phyloP scores from a whole-genome alignment of 2,797 vertebrate species.

The Hippoglossus hippoglossus region DNA sequence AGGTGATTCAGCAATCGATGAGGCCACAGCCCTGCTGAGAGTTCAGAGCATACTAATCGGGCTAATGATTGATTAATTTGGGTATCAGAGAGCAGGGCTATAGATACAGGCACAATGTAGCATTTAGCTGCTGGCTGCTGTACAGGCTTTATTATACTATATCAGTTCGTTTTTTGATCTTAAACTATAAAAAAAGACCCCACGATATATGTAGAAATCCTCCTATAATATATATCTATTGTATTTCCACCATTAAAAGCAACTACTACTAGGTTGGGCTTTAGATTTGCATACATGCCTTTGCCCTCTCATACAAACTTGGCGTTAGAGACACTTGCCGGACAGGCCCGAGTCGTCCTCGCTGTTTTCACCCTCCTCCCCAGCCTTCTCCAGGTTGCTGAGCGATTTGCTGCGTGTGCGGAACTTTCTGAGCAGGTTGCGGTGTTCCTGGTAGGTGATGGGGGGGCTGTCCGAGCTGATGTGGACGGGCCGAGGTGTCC shows the following conservation, averaged over 20 bases:
- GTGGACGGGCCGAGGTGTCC: slow-evolving; percentile 85
- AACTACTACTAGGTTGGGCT: not conserved
- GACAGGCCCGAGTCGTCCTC: slow-evolving; percentile 83
- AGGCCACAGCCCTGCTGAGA: slow-evolving; percentile 61
- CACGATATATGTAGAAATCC: not conserved
- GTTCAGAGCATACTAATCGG: slow-evolving; percentile 75
- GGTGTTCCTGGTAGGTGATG: slow-evolving; percentile 86
- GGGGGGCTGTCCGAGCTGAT: slow-evolving; percentile 84
- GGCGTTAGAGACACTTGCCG: slow-evolving; percentile 60
- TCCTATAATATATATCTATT: not conserved
- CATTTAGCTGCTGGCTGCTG: slow-evolving; percentile 42
- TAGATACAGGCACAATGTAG: slow-evolving; percentile 51
- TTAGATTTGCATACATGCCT: not conserved
- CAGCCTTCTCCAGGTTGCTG: slow-evolving; percentile 86
- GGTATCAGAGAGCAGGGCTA: slow-evolving; percentile 62
- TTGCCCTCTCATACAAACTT: not conserved
- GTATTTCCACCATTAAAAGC: not conserved
- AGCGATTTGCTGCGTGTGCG: slow-evolving; percentile 87
- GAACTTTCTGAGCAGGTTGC: slow-evolving; percentile 85
- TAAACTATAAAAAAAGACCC: no score
- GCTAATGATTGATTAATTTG: slow-evolving; percentile 76
- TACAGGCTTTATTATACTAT: no score
- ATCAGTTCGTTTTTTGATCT: no score
- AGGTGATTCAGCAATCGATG: slow-evolving; percentile 74
- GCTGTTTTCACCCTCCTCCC: slow-evolving; percentile 77